Evolutionary conservation across 1,140 invertebrate genomes (phyloP).

Genomic region (Drosophila mayri): DNA sequence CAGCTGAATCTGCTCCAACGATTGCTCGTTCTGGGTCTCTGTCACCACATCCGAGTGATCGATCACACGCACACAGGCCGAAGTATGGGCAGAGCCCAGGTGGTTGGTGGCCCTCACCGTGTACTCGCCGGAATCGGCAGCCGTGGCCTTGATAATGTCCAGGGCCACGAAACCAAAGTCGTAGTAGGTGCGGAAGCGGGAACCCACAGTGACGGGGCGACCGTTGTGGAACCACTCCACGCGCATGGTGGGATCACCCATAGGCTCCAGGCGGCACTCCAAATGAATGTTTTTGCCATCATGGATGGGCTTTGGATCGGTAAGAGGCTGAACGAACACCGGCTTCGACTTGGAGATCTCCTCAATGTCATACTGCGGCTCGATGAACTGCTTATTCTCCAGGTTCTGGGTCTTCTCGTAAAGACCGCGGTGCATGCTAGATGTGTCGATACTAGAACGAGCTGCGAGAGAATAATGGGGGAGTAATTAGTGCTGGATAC

Average conservation of each 20-base stretch:
- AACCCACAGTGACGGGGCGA: slow-evolving; percentile 93
- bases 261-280: slow-evolving; percentile 95
- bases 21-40: slow-evolving; percentile 97
- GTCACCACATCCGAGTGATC: slow-evolving; percentile 94
- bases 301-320: slow-evolving; percentile 92
- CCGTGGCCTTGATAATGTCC: slow-evolving; percentile 94
- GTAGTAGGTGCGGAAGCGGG: slow-evolving; percentile 96
- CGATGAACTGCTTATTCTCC: slow-evolving; percentile 93
- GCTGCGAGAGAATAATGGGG: slow-evolving; percentile 85
- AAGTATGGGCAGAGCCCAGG: slow-evolving; percentile 96
- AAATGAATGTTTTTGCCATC: slow-evolving; percentile 97
- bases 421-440: slow-evolving; percentile 93
- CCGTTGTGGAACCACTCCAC: slow-evolving; percentile 98
- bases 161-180: slow-evolving; percentile 97
- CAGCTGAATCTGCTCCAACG: slow-evolving; percentile 97
- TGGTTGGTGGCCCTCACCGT: slow-evolving; percentile 96
- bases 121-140: slow-evolving; percentile 96
- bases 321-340: slow-evolving; percentile 93
- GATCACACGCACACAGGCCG: slow-evolving; percentile 94
- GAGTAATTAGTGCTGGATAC: neutral
- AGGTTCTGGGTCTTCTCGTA: slow-evolving; percentile 95
- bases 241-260: slow-evolving; percentile 97
- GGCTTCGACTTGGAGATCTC: slow-evolving; percentile 97
- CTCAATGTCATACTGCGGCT: slow-evolving; percentile 95
- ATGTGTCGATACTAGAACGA: slow-evolving; percentile 94